Conservation (phyloP, 2,797 vertebrate species). For the Onychomys torridus region DNA sequence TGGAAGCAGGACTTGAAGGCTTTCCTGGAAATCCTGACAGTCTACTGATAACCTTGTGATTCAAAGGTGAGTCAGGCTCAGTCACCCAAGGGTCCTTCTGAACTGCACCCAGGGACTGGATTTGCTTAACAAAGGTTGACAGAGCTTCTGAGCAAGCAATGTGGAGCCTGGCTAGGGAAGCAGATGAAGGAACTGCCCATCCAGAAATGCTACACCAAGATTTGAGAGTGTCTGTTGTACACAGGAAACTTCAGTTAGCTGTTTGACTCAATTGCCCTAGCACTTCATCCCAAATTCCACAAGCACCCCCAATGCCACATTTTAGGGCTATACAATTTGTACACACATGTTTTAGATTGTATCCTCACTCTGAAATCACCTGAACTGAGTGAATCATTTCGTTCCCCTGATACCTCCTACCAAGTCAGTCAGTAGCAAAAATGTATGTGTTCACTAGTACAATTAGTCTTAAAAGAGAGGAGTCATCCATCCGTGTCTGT, state of each 20-base stretch:
- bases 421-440: neutral
- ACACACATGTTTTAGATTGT: neutral
- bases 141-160: neutral
- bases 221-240: neutral
- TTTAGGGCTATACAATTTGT: neutral
- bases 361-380: slow-evolving; percentile 4
- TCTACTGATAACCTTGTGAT: neutral
- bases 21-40: neutral
- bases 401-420: neutral
- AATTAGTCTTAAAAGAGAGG: slow-evolving; percentile 20
- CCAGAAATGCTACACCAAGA: neutral
- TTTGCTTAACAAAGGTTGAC: neutral
- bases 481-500: neutral
- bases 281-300: neutral
- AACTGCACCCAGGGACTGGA: neutral
- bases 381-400: neutral
- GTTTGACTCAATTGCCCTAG: neutral
- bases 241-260: neutral
- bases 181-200: neutral
- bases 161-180: neutral
- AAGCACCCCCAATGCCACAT: neutral
- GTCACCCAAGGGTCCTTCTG: neutral
- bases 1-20: neutral
- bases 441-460: neutral
- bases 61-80: neutral